Evolutionary conservation across 1,140 invertebrate species (phyloP).

Genomic region (Lepeophtheirus salmonis): DNA sequence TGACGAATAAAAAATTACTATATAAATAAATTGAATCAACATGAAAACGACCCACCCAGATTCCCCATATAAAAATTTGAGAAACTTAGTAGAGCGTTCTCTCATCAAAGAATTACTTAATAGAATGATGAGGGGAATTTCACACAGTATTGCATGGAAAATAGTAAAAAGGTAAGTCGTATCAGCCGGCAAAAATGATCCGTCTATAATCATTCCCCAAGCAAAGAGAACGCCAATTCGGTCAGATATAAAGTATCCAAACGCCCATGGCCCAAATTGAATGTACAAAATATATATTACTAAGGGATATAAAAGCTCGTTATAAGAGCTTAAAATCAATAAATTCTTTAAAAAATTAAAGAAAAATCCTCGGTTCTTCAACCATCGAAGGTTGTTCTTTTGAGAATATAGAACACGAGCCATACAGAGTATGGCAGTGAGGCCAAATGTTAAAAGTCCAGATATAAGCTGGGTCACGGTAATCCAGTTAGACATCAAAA

Average conservation of each 20-base stretch:
- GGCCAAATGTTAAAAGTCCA: neutral
- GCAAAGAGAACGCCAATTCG: neutral
- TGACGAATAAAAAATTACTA: neutral
- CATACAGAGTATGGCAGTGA: neutral
- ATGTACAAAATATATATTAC: neutral
- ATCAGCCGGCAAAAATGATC: neutral
- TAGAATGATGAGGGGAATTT: neutral
- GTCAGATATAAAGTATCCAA: neutral
- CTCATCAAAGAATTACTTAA: neutral
- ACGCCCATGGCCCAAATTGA: slow-evolving; percentile 1
- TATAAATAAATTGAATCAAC: neutral
- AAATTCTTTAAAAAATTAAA: neutral
- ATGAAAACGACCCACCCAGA: neutral
- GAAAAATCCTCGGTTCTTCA: neutral
- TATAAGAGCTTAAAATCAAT: neutral
- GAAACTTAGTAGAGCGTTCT: neutral
- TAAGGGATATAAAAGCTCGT: neutral
- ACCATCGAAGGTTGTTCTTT: neutral
- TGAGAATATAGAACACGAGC: neutral
- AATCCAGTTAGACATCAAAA: neutral
- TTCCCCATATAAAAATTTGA: neutral
- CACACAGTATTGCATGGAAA: neutral
- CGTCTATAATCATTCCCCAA: neutral
- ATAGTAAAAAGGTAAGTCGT: neutral
- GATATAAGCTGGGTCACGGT: neutral